Evolutionary conservation across 1,140 invertebrate species (phyloP).

Genomic region (Aphaenogaster floridana): DNA sequence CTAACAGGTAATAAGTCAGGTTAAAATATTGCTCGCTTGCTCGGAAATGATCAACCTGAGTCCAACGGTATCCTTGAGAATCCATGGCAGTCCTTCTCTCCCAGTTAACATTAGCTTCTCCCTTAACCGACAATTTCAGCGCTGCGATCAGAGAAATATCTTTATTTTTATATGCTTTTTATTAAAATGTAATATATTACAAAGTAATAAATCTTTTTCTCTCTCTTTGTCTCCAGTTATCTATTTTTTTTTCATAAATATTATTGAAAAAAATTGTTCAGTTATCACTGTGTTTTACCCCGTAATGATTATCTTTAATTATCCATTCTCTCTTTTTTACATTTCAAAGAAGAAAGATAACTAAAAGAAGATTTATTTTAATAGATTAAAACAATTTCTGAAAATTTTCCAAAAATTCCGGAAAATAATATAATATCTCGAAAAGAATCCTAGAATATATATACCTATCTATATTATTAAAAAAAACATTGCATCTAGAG

Average conservation of each 20-base stretch:
- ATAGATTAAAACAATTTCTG: not conserved
- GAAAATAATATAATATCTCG: not conserved
- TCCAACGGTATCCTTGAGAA: slow-evolving; percentile 1
- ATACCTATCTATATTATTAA: not conserved
- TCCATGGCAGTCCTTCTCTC: not conserved
- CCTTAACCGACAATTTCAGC: slow-evolving; percentile 6
- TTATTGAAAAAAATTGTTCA: not conserved
- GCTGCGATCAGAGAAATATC: slow-evolving; percentile 46
- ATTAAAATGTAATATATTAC: not conserved
- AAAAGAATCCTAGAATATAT: not conserved
- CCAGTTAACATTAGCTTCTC: slow-evolving; percentile 66
- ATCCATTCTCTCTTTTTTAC: not conserved
- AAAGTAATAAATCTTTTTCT: not conserved
- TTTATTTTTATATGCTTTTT: not conserved
- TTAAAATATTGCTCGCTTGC: slow-evolving; percentile 66
- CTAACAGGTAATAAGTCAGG: slow-evolving; percentile 35
- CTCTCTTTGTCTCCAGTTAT: not conserved
- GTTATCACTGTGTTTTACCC: not conserved
- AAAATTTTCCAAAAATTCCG: not conserved
- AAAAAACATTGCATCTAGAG: not conserved
- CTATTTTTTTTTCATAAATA: not conserved
- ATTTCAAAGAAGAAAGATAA: not conserved
- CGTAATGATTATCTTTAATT: not conserved
- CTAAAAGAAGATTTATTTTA: not conserved
- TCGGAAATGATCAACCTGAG: slow-evolving; percentile 34